Evolutionary conservation across 2,888 invertebrate genomes (phyloP), one percentile per base, ranked within the genome.

Genomic region (Geophilus truncorum): DNA sequence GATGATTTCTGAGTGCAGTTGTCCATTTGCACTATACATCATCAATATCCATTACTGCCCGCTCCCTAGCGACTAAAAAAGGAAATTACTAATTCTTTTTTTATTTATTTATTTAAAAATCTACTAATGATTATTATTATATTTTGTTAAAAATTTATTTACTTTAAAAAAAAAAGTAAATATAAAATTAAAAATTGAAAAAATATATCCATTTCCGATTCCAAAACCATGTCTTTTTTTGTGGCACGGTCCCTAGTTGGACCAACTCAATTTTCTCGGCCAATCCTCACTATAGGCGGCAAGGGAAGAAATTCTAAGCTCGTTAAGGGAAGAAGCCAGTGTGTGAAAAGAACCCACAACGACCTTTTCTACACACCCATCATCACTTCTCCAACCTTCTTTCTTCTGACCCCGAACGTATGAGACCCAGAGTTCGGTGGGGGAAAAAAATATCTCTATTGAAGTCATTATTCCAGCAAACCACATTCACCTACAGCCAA

Each of bases 261-360:
- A 62, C 62, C 62, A 62, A 62, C 62, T 62, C 62, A 62, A 62
- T 62, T 62, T 62, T 62, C 25, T 62, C 25, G 62, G 62, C 62
- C 62, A 62, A 62, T 62, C 62, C 62, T 45, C 45, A 62, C 62
- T 62, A 62, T 62, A 28, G 62, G 62, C 28, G 62, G 62, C 62
- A 62, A 62, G 62, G 62, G 62, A 62, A 62, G 62, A 62, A 62
- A 62, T 62, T 62, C 62, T 62, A 62, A 62, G 62, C 62, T 62
- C 62, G 62, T 62, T 62, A 62, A 62, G 62, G 62, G 62, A 62
- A 62, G 62, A 62, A 62, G 62, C 62, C 62, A 62, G 25, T 62
- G 62, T 62, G 62, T 62, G 62, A 62, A 62, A 62, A 62, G 62
- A 62, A 62, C 62, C 62, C 62, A 62, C 62, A 62, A 62, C 62